A percentile compares a stretch with the other conserved stretches of the same genome.
These are phyloP conservation scores for Dexiosoma caninum DNA, from an alignment of 2,888 invertebrate genomes.

Conservation along the genomic window DNA sequence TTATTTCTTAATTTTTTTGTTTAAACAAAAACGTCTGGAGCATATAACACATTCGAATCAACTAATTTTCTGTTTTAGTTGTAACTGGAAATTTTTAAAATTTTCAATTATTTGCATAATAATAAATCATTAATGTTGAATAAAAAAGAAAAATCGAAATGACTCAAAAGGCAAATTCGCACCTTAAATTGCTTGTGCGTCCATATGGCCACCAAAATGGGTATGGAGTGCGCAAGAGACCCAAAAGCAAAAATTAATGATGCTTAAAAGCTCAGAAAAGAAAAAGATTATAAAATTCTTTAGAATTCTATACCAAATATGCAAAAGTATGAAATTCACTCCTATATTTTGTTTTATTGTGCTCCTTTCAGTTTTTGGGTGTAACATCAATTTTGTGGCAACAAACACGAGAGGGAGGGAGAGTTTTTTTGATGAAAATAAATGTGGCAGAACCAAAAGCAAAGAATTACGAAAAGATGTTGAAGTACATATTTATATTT, in stretches of 20 bases:
- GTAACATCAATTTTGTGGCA: slow-evolving; percentile 4
- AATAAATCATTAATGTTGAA: slow-evolving; percentile 8
- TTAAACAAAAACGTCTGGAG: neutral
- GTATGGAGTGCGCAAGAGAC: slow-evolving; percentile 5
- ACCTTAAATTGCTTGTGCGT: slow-evolving; percentile 31
- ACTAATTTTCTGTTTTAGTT: slow-evolving; percentile 15
- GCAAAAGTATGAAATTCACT: slow-evolving; percentile 24
- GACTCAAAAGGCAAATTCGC: slow-evolving; percentile 46
- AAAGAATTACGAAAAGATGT: neutral
- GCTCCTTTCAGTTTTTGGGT: slow-evolving; percentile 3
- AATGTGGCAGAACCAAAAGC: slow-evolving; percentile 32
- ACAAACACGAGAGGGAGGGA: neutral
- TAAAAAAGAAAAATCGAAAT: slow-evolving; percentile 4
- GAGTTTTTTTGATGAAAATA: slow-evolving; percentile 28
- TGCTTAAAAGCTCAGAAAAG: too few species aligned
- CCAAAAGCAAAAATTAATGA: neutral
- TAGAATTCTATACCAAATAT: slow-evolving; percentile 45
- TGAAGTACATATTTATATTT: neutral
- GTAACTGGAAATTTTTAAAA: slow-evolving; percentile 1
- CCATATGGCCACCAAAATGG: slow-evolving; percentile 41
- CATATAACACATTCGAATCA: slow-evolving; percentile 15
- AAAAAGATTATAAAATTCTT: neutral
- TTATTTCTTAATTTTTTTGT: too few species aligned
- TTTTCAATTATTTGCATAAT: slow-evolving; percentile 6
- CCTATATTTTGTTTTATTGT: neutral